Percentiles rank a stretch among this genome's conserved stretches.
Conservation (phyloP, 2,113 vertebrate genomes). For the Aldabrachelys gigantea region DNA sequence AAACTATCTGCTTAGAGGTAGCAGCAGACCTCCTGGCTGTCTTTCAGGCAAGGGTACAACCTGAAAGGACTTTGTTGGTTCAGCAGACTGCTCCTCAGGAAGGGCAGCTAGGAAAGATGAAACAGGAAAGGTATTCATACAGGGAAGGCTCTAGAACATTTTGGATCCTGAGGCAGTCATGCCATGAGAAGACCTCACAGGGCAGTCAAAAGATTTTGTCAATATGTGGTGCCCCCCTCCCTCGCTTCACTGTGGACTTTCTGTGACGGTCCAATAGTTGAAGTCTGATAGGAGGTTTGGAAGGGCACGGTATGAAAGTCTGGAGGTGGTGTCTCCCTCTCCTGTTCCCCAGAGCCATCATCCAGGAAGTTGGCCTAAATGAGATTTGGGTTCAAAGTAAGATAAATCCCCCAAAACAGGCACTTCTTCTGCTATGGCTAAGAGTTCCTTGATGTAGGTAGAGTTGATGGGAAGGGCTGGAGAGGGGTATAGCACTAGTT, state of each 20-base stretch:
- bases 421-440: not conserved
- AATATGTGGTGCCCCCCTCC: not conserved
- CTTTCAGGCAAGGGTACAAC: not conserved
- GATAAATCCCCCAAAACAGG: not conserved
- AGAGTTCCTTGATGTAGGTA: not conserved
- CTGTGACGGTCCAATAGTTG: not conserved
- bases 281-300: not conserved
- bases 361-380: not conserved
- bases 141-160: not conserved
- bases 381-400: not conserved
- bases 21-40: not conserved
- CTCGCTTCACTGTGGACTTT: not conserved
- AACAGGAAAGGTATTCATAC: not conserved
- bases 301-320: not conserved
- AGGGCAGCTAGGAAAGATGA: not conserved
- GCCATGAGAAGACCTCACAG: not conserved
- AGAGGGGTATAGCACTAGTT: not conserved
- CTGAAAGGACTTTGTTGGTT: not conserved
- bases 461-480: not conserved
- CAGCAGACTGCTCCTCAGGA: not conserved
- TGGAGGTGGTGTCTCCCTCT: not conserved
- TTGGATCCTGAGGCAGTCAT: not conserved
- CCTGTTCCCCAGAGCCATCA: not conserved
- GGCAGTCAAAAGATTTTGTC: not conserved
- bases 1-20: not conserved